phyloP scores from a whole-genome alignment of 2,113 vertebrate genomes.

The Ptilonorhynchus violaceus region DNA sequence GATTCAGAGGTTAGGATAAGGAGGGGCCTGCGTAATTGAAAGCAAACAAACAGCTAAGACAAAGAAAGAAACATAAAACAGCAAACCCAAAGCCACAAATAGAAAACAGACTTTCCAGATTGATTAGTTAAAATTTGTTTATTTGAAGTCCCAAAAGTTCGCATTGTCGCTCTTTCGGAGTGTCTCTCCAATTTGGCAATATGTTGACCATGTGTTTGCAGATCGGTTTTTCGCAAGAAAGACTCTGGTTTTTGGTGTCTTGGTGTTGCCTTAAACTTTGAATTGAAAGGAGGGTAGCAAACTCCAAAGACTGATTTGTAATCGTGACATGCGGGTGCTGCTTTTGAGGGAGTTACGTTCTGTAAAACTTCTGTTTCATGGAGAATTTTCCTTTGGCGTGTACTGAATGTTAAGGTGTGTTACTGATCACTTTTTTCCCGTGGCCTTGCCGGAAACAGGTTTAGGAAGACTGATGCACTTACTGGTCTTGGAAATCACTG shows the following conservation, averaged over 20 bases:
- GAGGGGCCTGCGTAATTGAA: background rate
- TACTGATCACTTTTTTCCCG: background rate
- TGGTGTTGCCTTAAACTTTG: background rate
- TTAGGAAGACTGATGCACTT: background rate
- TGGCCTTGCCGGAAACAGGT: background rate
- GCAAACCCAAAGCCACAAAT: constrained; percentile 48
- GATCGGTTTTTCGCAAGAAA: background rate
- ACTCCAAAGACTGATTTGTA: background rate
- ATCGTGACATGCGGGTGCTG: background rate
- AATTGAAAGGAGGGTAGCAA: background rate
- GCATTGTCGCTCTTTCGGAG: background rate
- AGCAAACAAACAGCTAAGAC: constrained; percentile 47
- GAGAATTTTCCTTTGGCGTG: background rate
- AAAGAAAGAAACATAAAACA: constrained; percentile 52
- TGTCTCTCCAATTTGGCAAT: background rate
- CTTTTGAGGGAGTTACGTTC: background rate
- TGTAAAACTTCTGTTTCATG: rapidly evolving
- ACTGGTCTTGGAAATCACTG: background rate
- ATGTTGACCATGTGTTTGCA: constrained; percentile 24
- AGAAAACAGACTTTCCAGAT: constrained; percentile 38
- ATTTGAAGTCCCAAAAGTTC: constrained; percentile 49
- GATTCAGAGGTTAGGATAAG: background rate
- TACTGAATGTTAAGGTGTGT: background rate
- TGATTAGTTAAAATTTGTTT: constrained; percentile 47
- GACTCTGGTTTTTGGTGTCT: background rate